Base-by-base conservation (phyloP, 2,888 invertebrate genomes). In the Sarcophaga carnaria region DNA sequence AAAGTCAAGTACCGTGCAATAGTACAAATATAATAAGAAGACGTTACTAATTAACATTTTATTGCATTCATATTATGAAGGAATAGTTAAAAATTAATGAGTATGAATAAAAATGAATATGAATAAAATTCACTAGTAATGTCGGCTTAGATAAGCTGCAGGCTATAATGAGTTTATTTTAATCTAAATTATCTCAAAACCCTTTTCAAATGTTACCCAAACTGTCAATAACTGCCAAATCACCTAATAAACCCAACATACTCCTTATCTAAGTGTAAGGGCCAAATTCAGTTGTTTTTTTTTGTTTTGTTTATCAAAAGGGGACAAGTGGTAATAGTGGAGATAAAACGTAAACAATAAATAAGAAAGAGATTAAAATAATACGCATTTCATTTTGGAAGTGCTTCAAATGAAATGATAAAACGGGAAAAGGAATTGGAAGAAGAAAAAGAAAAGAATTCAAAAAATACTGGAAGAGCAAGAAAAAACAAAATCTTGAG, bases 331-430 rank as follows among this genome's bases (percentile, higher is more conserved):
- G 62, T 71, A 70, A 37, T 25, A 25, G 14, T 37, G 64, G 4
- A 59, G 45, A 27, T 72, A 37, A 59, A 77, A 63, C 17, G 49
- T 67, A 78, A 62, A 37, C 66, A 64, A 72, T 78, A 83, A 78
- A 78, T 83, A 79, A 75, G 70, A 45, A 47, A 60, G 64, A 64
- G 79, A 79, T 83, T 70, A 83, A 63, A 79, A 64, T 70, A 62
- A 17, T 70, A 80, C 63, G 27, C 47, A 77, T 66, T 71, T 66
- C 1, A 60, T 64, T 77, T 49, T 66, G 12, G 27, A 71, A 71
- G 11, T 70, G 63, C n/a, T 67, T 49, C 12, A 78, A 47, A 27
- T 5, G 60, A 37, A 47, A 45, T 20, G 47, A 64, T n/a, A 64
- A 54, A 71, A 60, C 2, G 5, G 25, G 45, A 62, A 37, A 37